Conservation (phyloP, 2,113 vertebrate genomes). For the Notechis scutatus region DNA sequence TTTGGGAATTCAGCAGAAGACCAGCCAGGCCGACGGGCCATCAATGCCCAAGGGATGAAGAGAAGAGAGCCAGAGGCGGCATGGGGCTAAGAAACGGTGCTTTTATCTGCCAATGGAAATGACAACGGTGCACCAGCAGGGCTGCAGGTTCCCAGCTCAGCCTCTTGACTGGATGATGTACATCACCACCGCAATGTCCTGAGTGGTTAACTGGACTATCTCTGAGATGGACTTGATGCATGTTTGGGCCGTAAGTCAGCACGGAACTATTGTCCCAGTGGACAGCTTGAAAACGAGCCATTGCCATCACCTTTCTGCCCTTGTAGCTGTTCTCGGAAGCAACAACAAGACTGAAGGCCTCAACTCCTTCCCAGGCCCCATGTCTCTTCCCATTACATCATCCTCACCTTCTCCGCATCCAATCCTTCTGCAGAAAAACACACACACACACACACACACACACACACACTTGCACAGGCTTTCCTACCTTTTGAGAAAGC, state of each 20-base stretch:
- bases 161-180: neutral
- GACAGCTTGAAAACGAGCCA: neutral
- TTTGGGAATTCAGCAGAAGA: neutral
- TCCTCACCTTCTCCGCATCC: neutral
- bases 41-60: neutral
- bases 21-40: neutral
- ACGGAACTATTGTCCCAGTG: neutral
- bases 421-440: neutral
- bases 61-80: neutral
- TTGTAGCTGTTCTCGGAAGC: neutral
- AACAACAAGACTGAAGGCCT: neutral
- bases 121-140: neutral
- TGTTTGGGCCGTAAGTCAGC: slow-evolving; percentile 12
- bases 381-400: neutral
- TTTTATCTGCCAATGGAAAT: neutral
- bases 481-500: neutral
- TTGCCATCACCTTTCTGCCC: neutral
- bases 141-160: neutral
- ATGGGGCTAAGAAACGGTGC: neutral
- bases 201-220: neutral
- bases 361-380: neutral
- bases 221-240: slow-evolving; percentile 19
- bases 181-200: neutral
- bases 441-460: neutral
- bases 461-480: neutral